Conservation (phyloP, 2,888 invertebrate genomes). For the Drosophila nigricruria region DNA sequence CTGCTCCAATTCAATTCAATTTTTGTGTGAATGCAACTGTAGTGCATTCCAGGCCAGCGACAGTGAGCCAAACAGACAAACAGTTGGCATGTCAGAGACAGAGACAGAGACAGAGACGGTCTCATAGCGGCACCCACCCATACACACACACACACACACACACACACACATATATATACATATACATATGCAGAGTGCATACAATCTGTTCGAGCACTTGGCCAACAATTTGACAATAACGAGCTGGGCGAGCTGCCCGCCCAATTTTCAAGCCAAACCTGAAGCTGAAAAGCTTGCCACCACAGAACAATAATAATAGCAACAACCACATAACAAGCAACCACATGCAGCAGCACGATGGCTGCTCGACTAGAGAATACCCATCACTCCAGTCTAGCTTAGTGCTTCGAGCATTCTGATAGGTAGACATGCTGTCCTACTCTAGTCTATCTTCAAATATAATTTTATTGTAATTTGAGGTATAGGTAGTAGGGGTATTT, state of each 20-base stretch:
- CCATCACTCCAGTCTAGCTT: background rate
- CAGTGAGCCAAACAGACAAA: slow-evolving; percentile 39
- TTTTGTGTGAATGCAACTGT: slow-evolving; percentile 41
- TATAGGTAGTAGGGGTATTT: background rate
- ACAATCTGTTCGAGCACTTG: slow-evolving; percentile 57
- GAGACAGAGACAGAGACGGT: slow-evolving; percentile 46
- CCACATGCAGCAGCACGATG: slow-evolving; percentile 3
- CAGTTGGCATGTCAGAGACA: slow-evolving; percentile 70
- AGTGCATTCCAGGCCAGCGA: slow-evolving; percentile 63
- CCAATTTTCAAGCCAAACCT: slow-evolving; percentile 67
- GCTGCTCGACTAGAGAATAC: background rate
- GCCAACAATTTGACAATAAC: slow-evolving; percentile 80
- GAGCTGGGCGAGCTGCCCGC: slow-evolving; percentile 63
- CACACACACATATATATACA: slow-evolving; percentile 39
- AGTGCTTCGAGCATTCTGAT: background rate
- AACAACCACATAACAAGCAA: slow-evolving; percentile 27
- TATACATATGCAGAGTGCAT: slow-evolving; percentile 30
- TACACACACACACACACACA: slow-evolving; percentile 56
- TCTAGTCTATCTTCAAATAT: background rate
- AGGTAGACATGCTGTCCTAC: no score
- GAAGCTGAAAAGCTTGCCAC: slow-evolving; percentile 48
- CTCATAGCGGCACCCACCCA: slow-evolving; percentile 59
- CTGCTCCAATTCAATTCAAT: slow-evolving; percentile 31
- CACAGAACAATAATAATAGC: slow-evolving; percentile 42
- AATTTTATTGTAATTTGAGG: background rate